These are phyloP conservation scores for Tetrax tetrax DNA, from an alignment of 2,113 vertebrate species.

Conservation along the genomic window DNA sequence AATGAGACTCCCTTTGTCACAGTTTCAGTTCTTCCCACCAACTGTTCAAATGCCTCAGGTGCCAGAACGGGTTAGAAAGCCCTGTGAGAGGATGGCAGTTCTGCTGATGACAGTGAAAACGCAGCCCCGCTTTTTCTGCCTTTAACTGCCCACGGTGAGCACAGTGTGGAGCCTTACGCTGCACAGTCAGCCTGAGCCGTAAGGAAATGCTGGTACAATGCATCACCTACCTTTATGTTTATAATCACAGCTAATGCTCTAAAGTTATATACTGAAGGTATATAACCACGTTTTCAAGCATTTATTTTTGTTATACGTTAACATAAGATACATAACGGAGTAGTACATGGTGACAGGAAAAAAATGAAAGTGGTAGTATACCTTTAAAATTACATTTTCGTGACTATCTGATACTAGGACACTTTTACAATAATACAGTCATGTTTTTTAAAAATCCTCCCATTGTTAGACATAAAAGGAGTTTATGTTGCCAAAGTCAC, in stretches of 20 bases:
- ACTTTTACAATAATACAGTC: not conserved
- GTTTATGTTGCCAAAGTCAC: not conserved
- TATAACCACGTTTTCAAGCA: conserved; percentile 30
- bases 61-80: conserved; percentile 69
- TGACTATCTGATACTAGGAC: not conserved
- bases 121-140: conserved; percentile 49
- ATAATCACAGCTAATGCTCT: conserved; percentile 58
- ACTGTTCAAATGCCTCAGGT: conserved; percentile 67
- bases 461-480: not conserved
- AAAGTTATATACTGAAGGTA: conserved; percentile 15
- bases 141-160: conserved; percentile 44
- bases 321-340: not conserved
- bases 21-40: conserved; percentile 58
- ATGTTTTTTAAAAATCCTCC: not conserved
- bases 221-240: conserved; percentile 57
- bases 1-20: conserved; percentile 38
- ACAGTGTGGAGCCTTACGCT: conserved; percentile 31
- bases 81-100: conserved; percentile 72
- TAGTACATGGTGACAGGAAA: not conserved
- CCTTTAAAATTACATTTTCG: conserved; percentile 3
- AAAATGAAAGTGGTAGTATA: not conserved
- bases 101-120: conserved; percentile 69
- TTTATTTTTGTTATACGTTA: not conserved
- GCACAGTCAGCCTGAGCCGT: conserved; percentile 1
- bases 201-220: conserved; percentile 25